Evolutionary conservation across 2,113 vertebrate genomes (phyloP).

Genomic region (Paramormyrops kingsleyae): DNA sequence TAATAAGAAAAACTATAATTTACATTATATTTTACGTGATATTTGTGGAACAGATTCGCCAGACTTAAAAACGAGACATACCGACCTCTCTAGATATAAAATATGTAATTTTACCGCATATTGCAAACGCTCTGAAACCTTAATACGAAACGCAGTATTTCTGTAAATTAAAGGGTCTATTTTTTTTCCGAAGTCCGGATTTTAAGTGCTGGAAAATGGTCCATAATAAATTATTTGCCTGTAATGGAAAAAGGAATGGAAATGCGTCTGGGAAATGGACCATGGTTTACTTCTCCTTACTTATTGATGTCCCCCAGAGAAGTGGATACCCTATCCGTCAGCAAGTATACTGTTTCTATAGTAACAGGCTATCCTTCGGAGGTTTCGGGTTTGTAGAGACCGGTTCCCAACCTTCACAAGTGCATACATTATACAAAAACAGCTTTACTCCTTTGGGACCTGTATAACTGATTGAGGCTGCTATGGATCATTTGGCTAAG

Average conservation of each 20-base stretch:
- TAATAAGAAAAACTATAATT: neutral
- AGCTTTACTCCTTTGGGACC: neutral
- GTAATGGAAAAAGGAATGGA: neutral
- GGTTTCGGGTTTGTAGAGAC: neutral
- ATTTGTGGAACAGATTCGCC: neutral
- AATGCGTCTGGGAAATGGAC: neutral
- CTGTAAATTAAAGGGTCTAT: neutral
- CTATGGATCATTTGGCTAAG: neutral
- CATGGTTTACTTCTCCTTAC: conserved; percentile 9
- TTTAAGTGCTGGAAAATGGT: neutral
- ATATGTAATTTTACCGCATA: neutral
- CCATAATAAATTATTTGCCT: neutral
- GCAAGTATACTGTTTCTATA: conserved; percentile 10
- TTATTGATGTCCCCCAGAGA: neutral
- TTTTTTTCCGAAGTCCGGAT: neutral
- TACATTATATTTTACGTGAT: neutral
- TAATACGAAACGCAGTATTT: neutral
- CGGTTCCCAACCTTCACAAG: neutral
- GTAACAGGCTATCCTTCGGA: neutral
- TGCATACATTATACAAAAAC: neutral
- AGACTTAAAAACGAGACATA: neutral
- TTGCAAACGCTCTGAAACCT: neutral
- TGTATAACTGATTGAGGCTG: neutral
- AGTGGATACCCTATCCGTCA: neutral
- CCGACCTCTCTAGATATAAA: neutral